Percentiles rank a stretch among this genome's conserved stretches.
These are phyloP conservation scores for Oryzias curvinotus DNA, from an alignment of 2,113 vertebrate species.

Conservation along the genomic window DNA sequence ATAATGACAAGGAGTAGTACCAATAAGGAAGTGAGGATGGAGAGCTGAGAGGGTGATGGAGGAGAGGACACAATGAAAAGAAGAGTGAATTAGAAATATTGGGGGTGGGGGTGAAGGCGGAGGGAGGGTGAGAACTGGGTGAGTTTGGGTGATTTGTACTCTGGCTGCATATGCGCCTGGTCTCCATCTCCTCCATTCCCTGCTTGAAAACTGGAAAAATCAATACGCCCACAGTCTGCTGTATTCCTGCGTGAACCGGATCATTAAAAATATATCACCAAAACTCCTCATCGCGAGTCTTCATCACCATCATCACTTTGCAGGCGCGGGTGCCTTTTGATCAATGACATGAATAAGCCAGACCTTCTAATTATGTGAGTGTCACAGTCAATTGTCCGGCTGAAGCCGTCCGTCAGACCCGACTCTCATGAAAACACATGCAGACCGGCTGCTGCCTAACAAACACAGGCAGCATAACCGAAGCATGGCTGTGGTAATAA, in stretches of 20 bases:
- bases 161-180: conserved; percentile 57
- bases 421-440: conserved; percentile 33
- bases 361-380: conserved; percentile 61
- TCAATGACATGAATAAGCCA: conserved; percentile 51
- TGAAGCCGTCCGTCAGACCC: conserved; percentile 50
- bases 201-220: conserved; percentile 69
- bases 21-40: conserved; percentile 62
- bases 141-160: conserved; percentile 63
- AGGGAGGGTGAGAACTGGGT: conserved; percentile 48
- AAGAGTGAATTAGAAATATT: conserved; percentile 19
- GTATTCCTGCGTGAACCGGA: conserved; percentile 64
- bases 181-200: conserved; percentile 62
- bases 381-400: conserved; percentile 58
- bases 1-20: conserved; percentile 60
- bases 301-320: conserved; percentile 49
- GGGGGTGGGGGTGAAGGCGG: conserved; percentile 35
- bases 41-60: conserved; percentile 52
- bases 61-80: conserved; percentile 37
- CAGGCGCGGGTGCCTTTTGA: conserved; percentile 16
- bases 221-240: conserved; percentile 65
- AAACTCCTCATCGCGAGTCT: conserved; percentile 45
- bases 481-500: conserved; percentile 64
- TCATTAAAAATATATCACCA: conserved; percentile 74
- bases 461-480: conserved; percentile 50
- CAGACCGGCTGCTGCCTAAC: conserved; percentile 62